Percentiles rank a stretch among this genome's conserved stretches.
Conservation (phyloP, 1,140 invertebrate genomes). For the Pogonus chalceus region DNA sequence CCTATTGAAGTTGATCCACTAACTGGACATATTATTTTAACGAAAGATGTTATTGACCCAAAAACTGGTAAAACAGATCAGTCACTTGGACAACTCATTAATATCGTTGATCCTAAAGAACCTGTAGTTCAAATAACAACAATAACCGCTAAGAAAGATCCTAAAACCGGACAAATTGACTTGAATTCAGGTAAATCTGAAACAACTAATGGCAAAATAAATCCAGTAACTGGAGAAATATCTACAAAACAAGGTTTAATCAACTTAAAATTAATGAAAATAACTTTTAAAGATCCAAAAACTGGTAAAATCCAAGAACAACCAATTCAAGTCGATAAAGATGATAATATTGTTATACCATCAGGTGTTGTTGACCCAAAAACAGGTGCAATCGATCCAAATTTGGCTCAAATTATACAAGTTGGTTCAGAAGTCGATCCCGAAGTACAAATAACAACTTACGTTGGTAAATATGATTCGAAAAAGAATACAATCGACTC, state of each 20-base stretch:
- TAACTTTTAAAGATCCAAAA: slow-evolving; percentile 46
- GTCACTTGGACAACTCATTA: slow-evolving; percentile 49
- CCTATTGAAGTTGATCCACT: slow-evolving; percentile 47
- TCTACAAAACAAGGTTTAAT: slow-evolving; percentile 57
- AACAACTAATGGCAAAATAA: slow-evolving; percentile 51
- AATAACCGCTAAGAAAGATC: slow-evolving; percentile 49
- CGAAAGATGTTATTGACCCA: slow-evolving; percentile 45
- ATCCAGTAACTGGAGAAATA: slow-evolving; percentile 50
- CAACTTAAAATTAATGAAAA: slow-evolving; percentile 46
- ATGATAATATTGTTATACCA: slow-evolving; percentile 41
- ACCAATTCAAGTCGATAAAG: slow-evolving; percentile 28
- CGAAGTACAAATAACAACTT: slow-evolving; percentile 43
- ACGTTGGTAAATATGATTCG: slow-evolving; percentile 43
- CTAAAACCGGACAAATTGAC: slow-evolving; percentile 47
- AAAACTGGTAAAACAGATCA: slow-evolving; percentile 50
- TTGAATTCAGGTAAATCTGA: slow-evolving; percentile 45
- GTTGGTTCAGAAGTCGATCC: slow-evolving; percentile 43
- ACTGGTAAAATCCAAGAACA: slow-evolving; percentile 46
- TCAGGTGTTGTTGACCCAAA: slow-evolving; percentile 44
- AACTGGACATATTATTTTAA: slow-evolving; percentile 53
- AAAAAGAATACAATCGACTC: slow-evolving; percentile 53
- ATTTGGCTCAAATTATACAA: slow-evolving; percentile 43
- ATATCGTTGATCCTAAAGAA: slow-evolving; percentile 54
- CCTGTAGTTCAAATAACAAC: slow-evolving; percentile 53
- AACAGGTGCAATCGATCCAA: slow-evolving; percentile 41